Conservation (phyloP, 2,888 invertebrate species). For the Ichneumoninae sp. region DNA sequence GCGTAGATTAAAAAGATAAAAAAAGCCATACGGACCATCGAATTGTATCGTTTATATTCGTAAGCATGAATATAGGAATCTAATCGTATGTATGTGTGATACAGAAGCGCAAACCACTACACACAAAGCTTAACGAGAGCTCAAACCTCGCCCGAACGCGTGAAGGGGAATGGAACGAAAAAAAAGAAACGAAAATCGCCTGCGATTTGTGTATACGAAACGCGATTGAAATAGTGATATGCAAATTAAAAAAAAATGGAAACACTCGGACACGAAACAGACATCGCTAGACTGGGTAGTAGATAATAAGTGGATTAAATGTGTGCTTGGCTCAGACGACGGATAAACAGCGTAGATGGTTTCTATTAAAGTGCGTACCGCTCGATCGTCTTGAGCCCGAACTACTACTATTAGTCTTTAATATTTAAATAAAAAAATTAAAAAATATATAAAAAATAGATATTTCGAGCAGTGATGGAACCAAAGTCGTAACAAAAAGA, state of each 20-base stretch:
- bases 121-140: constrained; percentile 53
- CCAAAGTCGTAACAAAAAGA: constrained; percentile 43
- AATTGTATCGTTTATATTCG: constrained; percentile 38
- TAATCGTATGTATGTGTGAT: constrained; percentile 23
- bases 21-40: constrained; percentile 38
- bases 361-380: constrained; percentile 46
- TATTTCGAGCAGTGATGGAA: constrained; percentile 57
- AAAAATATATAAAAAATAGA: constrained; percentile 55
- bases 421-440: constrained; percentile 49
- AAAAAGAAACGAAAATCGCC: constrained; percentile 3
- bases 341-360: constrained; percentile 36
- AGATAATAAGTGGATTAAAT: constrained; percentile 45
- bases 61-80: constrained; percentile 12
- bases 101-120: constrained; percentile 30
- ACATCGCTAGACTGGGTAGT: constrained; percentile 19
- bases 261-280: constrained; percentile 8
- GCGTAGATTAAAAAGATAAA: constrained; percentile 11
- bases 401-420: constrained; percentile 48
- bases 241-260: background rate
- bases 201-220: constrained; percentile 12
- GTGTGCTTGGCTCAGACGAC: constrained; percentile 48
- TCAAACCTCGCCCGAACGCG: constrained; percentile 56
- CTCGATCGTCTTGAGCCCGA: constrained; percentile 49
- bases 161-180: constrained; percentile 3
- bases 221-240: background rate